Evolutionary conservation across 2,888 invertebrate genomes (phyloP).

Genomic region (Shargacucullia verbasci): DNA sequence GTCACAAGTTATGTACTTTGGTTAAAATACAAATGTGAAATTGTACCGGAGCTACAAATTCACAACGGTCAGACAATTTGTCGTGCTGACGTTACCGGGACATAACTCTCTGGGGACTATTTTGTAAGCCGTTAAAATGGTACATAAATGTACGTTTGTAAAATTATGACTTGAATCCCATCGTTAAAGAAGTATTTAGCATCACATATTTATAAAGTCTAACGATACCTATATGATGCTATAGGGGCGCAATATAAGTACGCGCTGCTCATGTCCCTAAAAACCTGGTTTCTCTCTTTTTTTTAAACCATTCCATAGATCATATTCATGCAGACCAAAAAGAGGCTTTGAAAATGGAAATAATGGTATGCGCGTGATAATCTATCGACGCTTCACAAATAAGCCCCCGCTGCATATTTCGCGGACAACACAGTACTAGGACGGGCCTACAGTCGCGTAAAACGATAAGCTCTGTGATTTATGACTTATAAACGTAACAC

Average conservation of each 20-base stretch:
- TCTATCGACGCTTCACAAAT: constrained; percentile 61
- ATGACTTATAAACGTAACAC: constrained; percentile 82
- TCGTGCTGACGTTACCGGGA: constrained; percentile 72
- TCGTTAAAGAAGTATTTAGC: constrained; percentile 43
- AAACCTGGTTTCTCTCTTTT: too few species aligned
- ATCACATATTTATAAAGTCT: constrained; percentile 25
- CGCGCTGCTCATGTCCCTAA: too few species aligned
- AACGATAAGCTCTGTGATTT: constrained; percentile 85
- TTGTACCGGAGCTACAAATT: constrained; percentile 70
- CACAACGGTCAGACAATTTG: constrained; percentile 79
- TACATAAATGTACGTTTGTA: constrained; percentile 61
- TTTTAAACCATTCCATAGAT: too few species aligned
- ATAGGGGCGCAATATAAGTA: too few species aligned
- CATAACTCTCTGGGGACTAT: constrained; percentile 74
- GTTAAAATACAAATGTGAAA: constrained; percentile 61
- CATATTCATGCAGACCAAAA: constrained; percentile 12
- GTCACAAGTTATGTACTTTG: constrained; percentile 24
- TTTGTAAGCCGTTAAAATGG: constrained; percentile 73
- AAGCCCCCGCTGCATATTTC: constrained; percentile 76
- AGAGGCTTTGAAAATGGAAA: constrained; percentile 36
- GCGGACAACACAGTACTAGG: constrained; percentile 65
- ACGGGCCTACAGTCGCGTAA: constrained; percentile 65
- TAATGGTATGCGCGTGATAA: constrained; percentile 56
- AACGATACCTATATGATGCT: too few species aligned
- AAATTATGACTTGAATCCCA: constrained; percentile 44